phyloP scores from a whole-genome alignment of 2,113 vertebrate genomes.

The Rostratula benghalensis region DNA sequence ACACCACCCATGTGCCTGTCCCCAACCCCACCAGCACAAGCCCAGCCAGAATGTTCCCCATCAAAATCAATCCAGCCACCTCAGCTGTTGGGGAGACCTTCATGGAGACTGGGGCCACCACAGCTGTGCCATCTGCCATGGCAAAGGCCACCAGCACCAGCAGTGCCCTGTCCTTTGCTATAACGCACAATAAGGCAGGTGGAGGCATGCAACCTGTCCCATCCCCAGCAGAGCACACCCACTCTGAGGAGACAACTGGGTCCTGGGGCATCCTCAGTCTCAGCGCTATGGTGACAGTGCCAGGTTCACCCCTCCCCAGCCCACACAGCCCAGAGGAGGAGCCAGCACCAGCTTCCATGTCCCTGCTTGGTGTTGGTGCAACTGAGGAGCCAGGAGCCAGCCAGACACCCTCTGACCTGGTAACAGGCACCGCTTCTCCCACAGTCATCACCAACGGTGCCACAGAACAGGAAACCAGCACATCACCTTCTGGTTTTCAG shows the following conservation, averaged over 20 bases:
- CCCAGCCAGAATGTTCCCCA: neutral
- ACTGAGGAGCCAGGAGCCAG: fast-evolving
- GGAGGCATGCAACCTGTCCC: neutral
- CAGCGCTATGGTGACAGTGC: neutral
- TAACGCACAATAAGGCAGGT: fast-evolving
- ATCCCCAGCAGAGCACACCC: neutral
- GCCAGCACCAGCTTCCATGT: neutral
- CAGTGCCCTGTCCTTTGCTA: neutral
- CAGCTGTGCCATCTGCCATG: fast-evolving
- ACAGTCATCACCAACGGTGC: fast-evolving
- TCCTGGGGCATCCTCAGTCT: fast-evolving
- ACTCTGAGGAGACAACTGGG: neutral
- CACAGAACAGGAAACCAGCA: fast-evolving
- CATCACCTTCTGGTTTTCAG: fast-evolving
- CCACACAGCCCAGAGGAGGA: neutral
- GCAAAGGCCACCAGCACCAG: neutral
- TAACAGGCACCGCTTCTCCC: neutral
- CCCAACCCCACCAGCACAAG: fast-evolving
- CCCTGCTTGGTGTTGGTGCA: neutral
- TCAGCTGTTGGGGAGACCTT: fast-evolving
- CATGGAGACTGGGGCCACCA: fast-evolving
- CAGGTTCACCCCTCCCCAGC: neutral
- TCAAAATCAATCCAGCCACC: neutral
- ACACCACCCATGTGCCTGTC: neutral
- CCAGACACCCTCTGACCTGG: fast-evolving